These are phyloP conservation scores for Poecilus cupreus DNA, from an alignment of 2,888 invertebrate genomes.

Conservation along the genomic window DNA sequence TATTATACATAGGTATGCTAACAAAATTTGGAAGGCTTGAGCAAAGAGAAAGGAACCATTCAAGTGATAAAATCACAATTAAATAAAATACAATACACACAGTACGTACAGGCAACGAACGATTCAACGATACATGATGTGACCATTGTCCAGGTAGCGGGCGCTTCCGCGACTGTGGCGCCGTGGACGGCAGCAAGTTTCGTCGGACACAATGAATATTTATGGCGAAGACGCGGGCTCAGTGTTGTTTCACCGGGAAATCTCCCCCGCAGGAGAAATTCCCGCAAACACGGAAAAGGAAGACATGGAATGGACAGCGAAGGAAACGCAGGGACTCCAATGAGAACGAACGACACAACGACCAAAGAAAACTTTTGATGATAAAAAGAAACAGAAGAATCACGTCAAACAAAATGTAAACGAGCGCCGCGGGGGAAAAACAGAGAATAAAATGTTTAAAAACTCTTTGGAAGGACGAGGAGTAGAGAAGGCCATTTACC, in stretches of 20 bases:
- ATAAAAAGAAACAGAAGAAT: conserved; percentile 58
- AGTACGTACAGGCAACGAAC: background rate
- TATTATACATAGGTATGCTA: background rate
- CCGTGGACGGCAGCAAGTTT: background rate
- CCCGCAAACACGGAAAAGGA: conserved; percentile 41
- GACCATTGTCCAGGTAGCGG: conserved; percentile 8
- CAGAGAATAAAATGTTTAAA: conserved; percentile 56
- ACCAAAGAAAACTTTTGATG: conserved; percentile 54
- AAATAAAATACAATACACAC: background rate
- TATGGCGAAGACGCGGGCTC: conserved; percentile 15
- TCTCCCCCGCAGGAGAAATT: conserved; percentile 47
- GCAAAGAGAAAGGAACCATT: background rate
- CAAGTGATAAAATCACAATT: conserved; percentile 29
- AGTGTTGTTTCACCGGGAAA: conserved; percentile 28
- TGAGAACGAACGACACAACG: conserved; percentile 41
- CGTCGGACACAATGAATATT: conserved; percentile 53
- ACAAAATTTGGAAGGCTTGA: background rate
- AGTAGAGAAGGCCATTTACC: conserved; percentile 37
- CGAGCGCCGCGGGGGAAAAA: conserved; percentile 46
- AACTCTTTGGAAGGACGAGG: conserved; percentile 34
- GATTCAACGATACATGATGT: conserved; percentile 15
- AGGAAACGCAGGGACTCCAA: conserved; percentile 7
- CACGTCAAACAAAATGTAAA: conserved; percentile 58
- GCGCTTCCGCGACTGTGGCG: background rate
- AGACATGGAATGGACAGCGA: conserved; percentile 41